Percentiles rank a stretch among this genome's conserved stretches.
These are phyloP conservation scores for Catocala sponsa DNA, from an alignment of 2,888 invertebrate genomes.

Conservation along the genomic window DNA sequence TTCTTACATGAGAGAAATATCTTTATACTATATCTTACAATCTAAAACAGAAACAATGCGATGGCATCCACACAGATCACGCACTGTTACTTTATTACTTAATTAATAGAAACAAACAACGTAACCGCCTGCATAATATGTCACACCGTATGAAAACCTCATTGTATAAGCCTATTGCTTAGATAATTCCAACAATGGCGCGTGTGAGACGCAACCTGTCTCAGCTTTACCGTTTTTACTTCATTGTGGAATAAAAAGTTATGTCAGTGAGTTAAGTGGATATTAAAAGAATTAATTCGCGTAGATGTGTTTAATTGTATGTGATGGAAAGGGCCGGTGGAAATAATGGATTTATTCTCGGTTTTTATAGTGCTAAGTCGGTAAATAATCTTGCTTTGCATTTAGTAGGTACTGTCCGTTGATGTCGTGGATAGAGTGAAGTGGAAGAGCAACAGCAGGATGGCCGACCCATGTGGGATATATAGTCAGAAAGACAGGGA, in stretches of 20 bases:
- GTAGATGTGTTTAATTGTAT: conserved; percentile 2
- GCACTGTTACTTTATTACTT: background rate
- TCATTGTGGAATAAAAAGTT: background rate
- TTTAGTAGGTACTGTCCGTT: too few species aligned
- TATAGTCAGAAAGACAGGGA: too few species aligned
- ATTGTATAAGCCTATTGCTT: conserved; percentile 34
- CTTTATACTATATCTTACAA: too few species aligned
- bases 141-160: conserved; percentile 36
- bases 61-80: too few species aligned
- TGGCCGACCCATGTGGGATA: too few species aligned
- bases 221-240: conserved; percentile 23
- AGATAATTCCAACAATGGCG: conserved; percentile 42
- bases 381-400: too few species aligned
- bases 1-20: too few species aligned
- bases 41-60: too few species aligned
- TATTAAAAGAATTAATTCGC: background rate
- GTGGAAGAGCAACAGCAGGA: too few species aligned
- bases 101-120: conserved; percentile 19
- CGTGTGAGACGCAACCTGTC: conserved; percentile 35
- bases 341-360: too few species aligned
- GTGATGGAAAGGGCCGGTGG: background rate
- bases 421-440: too few species aligned
- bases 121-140: conserved; percentile 24
- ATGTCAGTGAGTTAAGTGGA: background rate
- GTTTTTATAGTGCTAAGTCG: too few species aligned